Evolutionary conservation across 2,888 invertebrate species (phyloP), one percentile per base, ranked within the genome.

Genomic region (Ophion ventricosus): DNA sequence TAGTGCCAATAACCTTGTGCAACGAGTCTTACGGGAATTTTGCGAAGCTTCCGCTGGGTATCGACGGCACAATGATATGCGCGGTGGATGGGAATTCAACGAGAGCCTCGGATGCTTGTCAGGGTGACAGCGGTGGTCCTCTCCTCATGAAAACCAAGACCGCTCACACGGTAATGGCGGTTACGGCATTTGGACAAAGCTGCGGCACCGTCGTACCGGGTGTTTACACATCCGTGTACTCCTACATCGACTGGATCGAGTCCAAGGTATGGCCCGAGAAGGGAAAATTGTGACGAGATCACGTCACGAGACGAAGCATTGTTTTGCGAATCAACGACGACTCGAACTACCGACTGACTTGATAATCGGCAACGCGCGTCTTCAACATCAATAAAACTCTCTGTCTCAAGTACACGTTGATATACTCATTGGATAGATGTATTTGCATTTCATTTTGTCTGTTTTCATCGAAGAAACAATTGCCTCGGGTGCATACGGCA

Each of bases 41-140:
- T 56, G 23, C 63, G 1, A 43, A 64, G 49, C 76, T 92, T 25
- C 90, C 91, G 0, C 49, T 66, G 2, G 93, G 93, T 29, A 40
- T 93, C 25, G 90, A 90, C 59, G 88, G 89, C 0, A 85, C 84
- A n/a, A 87, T 92, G 87, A 85, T 93, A 8, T 93, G 93, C 56
- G 89, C 90, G 0, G 70, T 88, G 25, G 92, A 93, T 61, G 56
- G 20, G 0, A 89, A 91, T 64, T 4, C 26, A 0, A 89, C 86
- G 3, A 85, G 89, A 64, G 72, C 85, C 20, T 69, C 91, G 11
- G 91, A 93, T 61, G 88, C 91, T 11, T 93, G 93, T 43, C 88
- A 87, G 5, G 93, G 92, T 1, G 92, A 92, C 73, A 92, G 92
- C 49, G 93, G 92, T 7, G 92, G 92, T 0, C 93, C 92, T 0